phyloP scores from a whole-genome alignment of 2,888 invertebrate genomes.

The Nesidiocoris tenuis region DNA sequence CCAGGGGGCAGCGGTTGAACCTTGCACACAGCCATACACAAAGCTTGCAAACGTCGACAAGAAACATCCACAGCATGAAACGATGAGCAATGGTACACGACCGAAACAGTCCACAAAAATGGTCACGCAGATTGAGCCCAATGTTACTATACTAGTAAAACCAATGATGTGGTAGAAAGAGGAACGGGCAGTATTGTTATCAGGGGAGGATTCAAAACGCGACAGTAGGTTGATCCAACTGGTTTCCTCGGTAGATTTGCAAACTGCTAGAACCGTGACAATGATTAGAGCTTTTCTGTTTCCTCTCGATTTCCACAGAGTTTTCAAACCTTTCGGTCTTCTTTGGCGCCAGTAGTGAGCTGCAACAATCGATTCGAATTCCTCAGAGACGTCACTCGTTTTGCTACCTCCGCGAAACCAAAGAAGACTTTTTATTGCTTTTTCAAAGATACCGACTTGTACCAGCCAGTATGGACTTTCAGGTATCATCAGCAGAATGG shows the following conservation, averaged over 20 bases:
- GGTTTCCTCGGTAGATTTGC: conserved; percentile 45
- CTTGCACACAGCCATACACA: conserved; percentile 39
- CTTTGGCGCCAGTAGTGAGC: conserved; percentile 46
- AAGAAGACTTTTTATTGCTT: conserved; percentile 61
- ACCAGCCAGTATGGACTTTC: conserved; percentile 66
- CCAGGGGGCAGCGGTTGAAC: conserved; percentile 16
- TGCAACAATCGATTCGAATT: conserved; percentile 47
- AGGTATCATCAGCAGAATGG: conserved; percentile 64
- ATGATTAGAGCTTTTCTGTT: conserved; percentile 47
- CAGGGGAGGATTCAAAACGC: conserved; percentile 47
- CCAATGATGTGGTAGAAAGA: conserved; percentile 45
- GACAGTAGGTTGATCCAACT: conserved; percentile 49
- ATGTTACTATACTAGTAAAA: conserved; percentile 36
- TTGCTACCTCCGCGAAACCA: conserved; percentile 60
- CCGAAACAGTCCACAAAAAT: conserved; percentile 45
- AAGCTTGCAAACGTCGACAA: conserved; percentile 17
- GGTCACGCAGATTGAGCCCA: conserved; percentile 27
- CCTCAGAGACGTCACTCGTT: conserved; percentile 61
- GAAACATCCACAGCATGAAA: conserved; percentile 44
- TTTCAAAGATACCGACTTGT: conserved; percentile 58
- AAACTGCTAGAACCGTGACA: conserved; percentile 45
- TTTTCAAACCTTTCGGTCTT: conserved; percentile 32
- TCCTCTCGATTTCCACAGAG: conserved; percentile 45
- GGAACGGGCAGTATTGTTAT: conserved; percentile 13
- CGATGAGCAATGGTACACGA: conserved; percentile 47